phyloP scores from a whole-genome alignment of 2,113 vertebrate species.

The Paracanthobrama guichenoti region DNA sequence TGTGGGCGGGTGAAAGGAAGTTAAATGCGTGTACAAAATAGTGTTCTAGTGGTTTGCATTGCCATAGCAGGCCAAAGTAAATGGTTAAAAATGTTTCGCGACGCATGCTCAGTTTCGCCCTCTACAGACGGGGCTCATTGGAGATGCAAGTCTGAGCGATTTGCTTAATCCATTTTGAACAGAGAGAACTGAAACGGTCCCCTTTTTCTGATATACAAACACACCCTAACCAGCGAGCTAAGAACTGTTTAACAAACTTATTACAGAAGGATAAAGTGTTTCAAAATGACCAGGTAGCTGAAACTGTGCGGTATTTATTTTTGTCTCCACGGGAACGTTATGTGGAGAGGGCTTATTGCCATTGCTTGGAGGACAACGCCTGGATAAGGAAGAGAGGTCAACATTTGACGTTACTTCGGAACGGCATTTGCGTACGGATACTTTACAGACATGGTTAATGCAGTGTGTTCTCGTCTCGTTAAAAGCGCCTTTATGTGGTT shows the following conservation, averaged over 20 bases:
- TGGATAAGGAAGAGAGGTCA: constrained; percentile 29
- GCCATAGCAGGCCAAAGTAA: not conserved
- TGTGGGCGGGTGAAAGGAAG: not conserved
- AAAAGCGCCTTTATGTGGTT: constrained; percentile 4
- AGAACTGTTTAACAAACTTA: not conserved
- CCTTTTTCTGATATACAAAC: not conserved
- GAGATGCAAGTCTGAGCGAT: constrained; percentile 1
- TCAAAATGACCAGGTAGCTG: constrained; percentile 21
- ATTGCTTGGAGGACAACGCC: constrained; percentile 42
- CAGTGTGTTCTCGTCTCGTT: not conserved
- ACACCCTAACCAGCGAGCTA: not conserved
- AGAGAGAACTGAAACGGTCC: not conserved
- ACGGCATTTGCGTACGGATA: not conserved
- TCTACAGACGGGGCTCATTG: constrained; percentile 29
- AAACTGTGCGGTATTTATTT: not conserved
- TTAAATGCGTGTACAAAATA: not conserved
- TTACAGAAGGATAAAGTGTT: not conserved
- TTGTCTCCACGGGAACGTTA: constrained; percentile 9
- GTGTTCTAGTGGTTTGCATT: not conserved
- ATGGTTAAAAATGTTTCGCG: constrained; percentile 25
- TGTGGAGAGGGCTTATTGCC: constrained; percentile 34
- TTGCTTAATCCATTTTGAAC: not conserved
- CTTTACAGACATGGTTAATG: constrained; percentile 40
- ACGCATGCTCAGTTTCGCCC: constrained; percentile 47
- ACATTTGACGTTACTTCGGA: not conserved